A percentile compares a stretch with the other conserved stretches of the same genome.
Conservation (phyloP, 2,113 vertebrate species). For the Columba janthina region DNA sequence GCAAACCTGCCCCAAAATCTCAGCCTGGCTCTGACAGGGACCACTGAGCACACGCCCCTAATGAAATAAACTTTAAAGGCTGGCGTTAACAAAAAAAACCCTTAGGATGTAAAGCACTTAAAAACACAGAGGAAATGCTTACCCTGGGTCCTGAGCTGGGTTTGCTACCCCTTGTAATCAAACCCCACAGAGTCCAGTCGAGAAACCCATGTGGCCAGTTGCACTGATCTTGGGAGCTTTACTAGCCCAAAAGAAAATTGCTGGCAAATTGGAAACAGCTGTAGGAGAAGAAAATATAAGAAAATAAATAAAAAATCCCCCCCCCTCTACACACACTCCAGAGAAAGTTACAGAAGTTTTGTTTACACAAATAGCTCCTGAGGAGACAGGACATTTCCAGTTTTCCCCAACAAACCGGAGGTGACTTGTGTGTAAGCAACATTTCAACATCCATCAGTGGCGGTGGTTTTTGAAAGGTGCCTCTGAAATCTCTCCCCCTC, state of each 20-base stretch:
- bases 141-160: background rate
- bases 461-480: background rate
- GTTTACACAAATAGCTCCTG: constrained; percentile 7
- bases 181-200: background rate
- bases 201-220: constrained; percentile 64
- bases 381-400: background rate
- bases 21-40: background rate
- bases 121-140: background rate
- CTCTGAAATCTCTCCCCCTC: background rate
- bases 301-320: background rate
- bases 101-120: background rate
- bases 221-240: constrained; percentile 68
- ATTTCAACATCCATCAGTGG: background rate
- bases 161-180: constrained; percentile 37
- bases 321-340: background rate
- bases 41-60: background rate
- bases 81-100: background rate
- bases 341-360: constrained; percentile 54
- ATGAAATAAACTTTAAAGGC: background rate
- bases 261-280: constrained; percentile 75
- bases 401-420: background rate
- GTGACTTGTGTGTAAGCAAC: background rate
- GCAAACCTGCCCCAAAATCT: background rate
- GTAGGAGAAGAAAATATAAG: background rate
- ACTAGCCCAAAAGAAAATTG: constrained; percentile 77